These are phyloP conservation scores for Thoracochromis brauschi DNA, from an alignment of 2,113 vertebrate genomes.

Conservation along the genomic window DNA sequence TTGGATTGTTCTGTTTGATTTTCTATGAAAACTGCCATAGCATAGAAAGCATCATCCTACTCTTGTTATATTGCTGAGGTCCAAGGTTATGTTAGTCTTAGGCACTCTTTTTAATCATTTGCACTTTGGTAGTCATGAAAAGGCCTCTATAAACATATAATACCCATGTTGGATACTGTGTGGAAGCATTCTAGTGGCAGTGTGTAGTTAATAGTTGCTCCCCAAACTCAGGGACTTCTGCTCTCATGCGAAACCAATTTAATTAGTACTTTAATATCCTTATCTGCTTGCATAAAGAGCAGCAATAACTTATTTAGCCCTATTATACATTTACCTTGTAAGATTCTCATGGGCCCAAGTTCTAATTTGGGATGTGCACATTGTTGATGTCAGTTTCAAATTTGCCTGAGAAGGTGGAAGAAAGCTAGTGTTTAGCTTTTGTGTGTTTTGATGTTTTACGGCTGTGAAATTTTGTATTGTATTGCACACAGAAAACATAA, in stretches of 20 bases:
- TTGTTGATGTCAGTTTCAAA: constrained; percentile 16
- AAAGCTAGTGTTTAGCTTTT: background rate
- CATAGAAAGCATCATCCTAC: background rate
- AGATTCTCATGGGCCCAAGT: constrained; percentile 30
- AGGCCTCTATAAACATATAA: background rate
- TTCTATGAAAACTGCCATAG: background rate
- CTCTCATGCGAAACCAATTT: constrained; percentile 45
- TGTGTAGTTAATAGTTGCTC: constrained; percentile 9
- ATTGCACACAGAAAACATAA: background rate
- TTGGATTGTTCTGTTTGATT: background rate
- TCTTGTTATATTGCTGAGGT: background rate
- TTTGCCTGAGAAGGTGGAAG: background rate
- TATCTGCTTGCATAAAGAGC: constrained; percentile 41
- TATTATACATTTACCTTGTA: constrained; percentile 51
- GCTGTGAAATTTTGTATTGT: background rate
- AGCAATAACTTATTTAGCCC: constrained; percentile 55
- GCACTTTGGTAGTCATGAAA: background rate
- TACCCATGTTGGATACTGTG: background rate
- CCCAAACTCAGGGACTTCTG: constrained; percentile 3
- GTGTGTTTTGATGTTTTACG: background rate
- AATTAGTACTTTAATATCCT: constrained; percentile 58
- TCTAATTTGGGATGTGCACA: constrained; percentile 28
- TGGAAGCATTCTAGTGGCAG: background rate
- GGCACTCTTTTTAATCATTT: background rate
- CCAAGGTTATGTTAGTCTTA: background rate